phyloP scores from a whole-genome alignment of 2,113 vertebrate species.

The Passer montanus region DNA sequence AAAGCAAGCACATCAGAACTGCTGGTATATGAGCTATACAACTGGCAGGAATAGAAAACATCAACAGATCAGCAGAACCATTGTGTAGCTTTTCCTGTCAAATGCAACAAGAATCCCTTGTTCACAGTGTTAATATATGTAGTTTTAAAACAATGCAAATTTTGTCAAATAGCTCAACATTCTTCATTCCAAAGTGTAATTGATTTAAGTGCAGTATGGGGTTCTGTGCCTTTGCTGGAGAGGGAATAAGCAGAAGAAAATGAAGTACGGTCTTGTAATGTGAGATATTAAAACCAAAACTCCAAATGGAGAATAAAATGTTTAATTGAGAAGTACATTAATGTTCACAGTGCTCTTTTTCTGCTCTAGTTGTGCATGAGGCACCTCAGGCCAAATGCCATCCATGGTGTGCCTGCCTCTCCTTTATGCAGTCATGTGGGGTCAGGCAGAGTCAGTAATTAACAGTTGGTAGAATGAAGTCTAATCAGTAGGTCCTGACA shows the following conservation, averaged over 20 bases:
- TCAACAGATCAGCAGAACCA: neutral
- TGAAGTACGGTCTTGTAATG: neutral
- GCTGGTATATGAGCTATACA: neutral
- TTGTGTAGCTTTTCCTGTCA: neutral
- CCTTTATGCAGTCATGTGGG: neutral
- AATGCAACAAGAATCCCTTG: neutral
- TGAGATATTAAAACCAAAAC: neutral
- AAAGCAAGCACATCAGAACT: neutral
- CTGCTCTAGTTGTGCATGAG: neutral
- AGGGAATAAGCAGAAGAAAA: neutral
- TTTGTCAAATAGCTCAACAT: neutral
- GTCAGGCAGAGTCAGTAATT: neutral
- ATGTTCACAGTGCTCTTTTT: neutral
- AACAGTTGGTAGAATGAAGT: neutral
- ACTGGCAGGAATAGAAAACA: neutral
- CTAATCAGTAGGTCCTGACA: neutral
- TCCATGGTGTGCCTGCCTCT: neutral
- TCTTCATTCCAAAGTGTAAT: neutral
- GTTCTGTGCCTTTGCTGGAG: neutral
- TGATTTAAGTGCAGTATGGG: neutral
- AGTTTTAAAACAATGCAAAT: neutral
- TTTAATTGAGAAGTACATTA: neutral
- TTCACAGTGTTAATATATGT: neutral
- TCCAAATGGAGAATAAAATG: neutral
- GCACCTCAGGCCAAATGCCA: neutral